Evolutionary conservation across 2,113 vertebrate species (phyloP), one percentile per base, ranked within the genome.

Genomic region (Vulpes vulpes): DNA sequence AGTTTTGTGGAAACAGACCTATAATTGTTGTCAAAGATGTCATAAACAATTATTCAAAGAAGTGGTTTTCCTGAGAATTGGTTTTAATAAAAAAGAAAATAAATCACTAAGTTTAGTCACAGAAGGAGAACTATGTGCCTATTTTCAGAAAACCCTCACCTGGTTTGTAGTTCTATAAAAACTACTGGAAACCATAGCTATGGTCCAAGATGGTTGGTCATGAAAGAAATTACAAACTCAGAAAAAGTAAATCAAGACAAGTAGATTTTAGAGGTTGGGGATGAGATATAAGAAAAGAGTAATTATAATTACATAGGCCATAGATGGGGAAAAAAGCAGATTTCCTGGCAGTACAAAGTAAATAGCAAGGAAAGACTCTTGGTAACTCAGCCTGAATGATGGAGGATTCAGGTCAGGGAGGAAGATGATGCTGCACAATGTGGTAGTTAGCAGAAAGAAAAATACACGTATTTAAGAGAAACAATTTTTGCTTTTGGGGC

Each of bases 1-100:
- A 73, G 55, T n/a, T 93, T 96, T 49, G 25, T n/a, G 79, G 43
- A 86, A 92, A 94, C 32, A 51, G 10, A 95, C 17, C 11, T 86
- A n/a, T 38, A 25, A 57, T 15, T 82, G 38, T 12, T 78, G 16
- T 91, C 15, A 84, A 59, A 93, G 9, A 0, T 74, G 12, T 87
- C 32, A 76, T 43, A 96, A 76, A 82, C n/a, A 88, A 65, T 80
- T 91, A 91, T 78, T 85, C 49, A 71, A 43, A 4, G 53, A 65
- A 71, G 7, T 71, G 3, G 16, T 79, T 96, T 92, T 91, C 82
- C 27, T 57, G 22, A 89, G 7, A 35, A 89, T 30, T 78, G 7
- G 11, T 78, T 38, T 85, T 73, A 78, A 55, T 35, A 49, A 91
- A 93, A n/a, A 22, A 71, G 17, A 80, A 79, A 93, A 74, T 62